Percentiles rank a stretch among this genome's conserved stretches.
Evolutionary conservation across 2,797 vertebrate species (phyloP).

Genomic region (Coregonus sp.): DNA sequence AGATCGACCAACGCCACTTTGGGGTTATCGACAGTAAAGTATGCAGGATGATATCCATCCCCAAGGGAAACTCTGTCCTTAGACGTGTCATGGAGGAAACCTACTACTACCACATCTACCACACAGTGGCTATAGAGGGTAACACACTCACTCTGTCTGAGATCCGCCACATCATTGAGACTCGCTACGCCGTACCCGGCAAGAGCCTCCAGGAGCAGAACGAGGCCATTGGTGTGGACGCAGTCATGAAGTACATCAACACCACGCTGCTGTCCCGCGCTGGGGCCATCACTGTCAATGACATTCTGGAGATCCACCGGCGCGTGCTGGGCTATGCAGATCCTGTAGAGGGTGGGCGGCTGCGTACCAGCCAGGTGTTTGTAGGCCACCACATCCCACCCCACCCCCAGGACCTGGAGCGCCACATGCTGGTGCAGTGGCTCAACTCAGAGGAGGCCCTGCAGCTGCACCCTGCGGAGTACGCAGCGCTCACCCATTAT

Average conservation of each 20-base stretch:
- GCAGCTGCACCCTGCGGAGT: constrained; percentile 92
- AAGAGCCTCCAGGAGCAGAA: constrained; percentile 96
- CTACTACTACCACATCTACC: constrained; percentile 98
- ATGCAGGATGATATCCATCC: constrained; percentile 92
- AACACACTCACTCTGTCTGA: constrained; percentile 94
- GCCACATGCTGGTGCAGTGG: constrained; percentile 94
- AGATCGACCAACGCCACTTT: constrained; percentile 96
- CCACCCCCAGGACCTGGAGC: constrained; percentile 88
- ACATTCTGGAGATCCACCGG: constrained; percentile 91
- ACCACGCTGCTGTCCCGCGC: constrained; percentile 85
- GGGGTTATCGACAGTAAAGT: constrained; percentile 93
- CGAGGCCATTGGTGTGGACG: constrained; percentile 93
- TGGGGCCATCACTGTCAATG: constrained; percentile 77
- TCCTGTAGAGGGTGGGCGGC: constrained; percentile 87
- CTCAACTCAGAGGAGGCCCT: constrained; percentile 91
- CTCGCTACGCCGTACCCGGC: constrained; percentile 90
- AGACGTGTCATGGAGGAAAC: constrained; percentile 95
- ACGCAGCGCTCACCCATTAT: constrained; percentile 91
- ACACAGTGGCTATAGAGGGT: constrained; percentile 97
- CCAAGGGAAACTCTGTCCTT: constrained; percentile 91
- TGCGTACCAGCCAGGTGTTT: constrained; percentile 89
- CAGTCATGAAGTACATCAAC: constrained; percentile 93
- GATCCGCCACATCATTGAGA: constrained; percentile 96
- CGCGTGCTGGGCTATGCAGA: constrained; percentile 92
- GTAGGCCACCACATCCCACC: constrained; percentile 96